Conservation (phyloP, 1,140 invertebrate species). For the Bradysia coprophila region DNA sequence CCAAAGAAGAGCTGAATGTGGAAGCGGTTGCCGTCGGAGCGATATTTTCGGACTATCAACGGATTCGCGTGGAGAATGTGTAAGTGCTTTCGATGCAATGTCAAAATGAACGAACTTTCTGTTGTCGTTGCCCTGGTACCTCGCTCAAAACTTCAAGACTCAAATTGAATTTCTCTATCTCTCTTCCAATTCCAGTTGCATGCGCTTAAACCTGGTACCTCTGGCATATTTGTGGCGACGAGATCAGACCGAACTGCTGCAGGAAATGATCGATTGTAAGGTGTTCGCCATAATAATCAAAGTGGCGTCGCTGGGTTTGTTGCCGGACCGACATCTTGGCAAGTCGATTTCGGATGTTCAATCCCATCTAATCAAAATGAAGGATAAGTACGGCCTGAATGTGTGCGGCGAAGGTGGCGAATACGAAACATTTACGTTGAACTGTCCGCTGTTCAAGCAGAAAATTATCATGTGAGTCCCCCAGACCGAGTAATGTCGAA, state of each 20-base stretch:
- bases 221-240: conserved; percentile 88
- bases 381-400: conserved; percentile 89
- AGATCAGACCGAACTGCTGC: conserved; percentile 83
- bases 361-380: conserved; percentile 69
- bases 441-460: conserved; percentile 90
- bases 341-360: conserved; percentile 69
- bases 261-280: conserved; percentile 90
- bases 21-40: conserved; percentile 92
- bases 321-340: conserved; percentile 72
- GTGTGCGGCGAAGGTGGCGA: conserved; percentile 98
- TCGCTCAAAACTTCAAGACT: no score
- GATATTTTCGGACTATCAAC: conserved; percentile 95
- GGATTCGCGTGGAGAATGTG: conserved; percentile 94
- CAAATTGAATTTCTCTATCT: neutral
- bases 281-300: conserved; percentile 93
- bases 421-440: conserved; percentile 94
- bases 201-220: conserved; percentile 68
- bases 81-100: conserved; percentile 37
- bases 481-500: no score
- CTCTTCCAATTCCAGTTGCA: conserved; percentile 43
- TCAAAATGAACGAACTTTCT: no score
- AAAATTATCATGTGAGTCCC: conserved; percentile 75
- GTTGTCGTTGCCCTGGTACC: no score
- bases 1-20: conserved; percentile 68
- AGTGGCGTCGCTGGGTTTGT: conserved; percentile 81